Percentiles rank a stretch among this genome's conserved stretches.
These are phyloP conservation scores for Picathartes gymnocephalus DNA, from an alignment of 2,113 vertebrate species.

Conservation along the genomic window DNA sequence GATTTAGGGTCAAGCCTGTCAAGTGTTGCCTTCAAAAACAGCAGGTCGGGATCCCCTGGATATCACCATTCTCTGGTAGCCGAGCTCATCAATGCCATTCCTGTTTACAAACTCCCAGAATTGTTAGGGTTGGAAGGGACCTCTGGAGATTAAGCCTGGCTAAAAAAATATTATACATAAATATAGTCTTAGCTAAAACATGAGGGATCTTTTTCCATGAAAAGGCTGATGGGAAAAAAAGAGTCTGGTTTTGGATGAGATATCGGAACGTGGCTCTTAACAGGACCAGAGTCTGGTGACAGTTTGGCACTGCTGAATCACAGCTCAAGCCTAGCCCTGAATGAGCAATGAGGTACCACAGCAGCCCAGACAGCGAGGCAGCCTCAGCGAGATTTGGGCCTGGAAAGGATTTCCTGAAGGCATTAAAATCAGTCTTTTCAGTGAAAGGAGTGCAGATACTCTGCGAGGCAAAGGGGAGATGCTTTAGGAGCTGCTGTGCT, in stretches of 20 bases:
- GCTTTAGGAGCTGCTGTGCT: neutral
- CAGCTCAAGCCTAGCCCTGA: neutral
- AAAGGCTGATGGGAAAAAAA: neutral
- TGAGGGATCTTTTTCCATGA: neutral
- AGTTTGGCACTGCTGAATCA: conserved; percentile 22
- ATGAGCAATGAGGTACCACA: neutral
- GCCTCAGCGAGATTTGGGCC: neutral
- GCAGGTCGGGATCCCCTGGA: neutral
- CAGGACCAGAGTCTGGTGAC: neutral
- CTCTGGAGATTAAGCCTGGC: neutral
- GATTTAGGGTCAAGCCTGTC: neutral
- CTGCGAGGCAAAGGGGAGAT: neutral
- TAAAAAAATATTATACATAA: neutral
- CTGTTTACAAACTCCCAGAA: neutral
- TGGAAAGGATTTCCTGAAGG: conserved; percentile 14
- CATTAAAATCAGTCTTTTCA: neutral
- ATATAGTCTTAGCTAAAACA: neutral
- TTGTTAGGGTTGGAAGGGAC: neutral
- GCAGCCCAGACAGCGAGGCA: neutral
- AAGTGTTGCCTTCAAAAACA: neutral
- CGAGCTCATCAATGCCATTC: neutral
- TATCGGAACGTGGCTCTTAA: neutral
- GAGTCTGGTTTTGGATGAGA: neutral
- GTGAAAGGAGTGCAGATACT: neutral
- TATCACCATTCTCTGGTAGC: neutral